Conservation (phyloP, 2,888 invertebrate species). For the Diarsia mendica region DNA sequence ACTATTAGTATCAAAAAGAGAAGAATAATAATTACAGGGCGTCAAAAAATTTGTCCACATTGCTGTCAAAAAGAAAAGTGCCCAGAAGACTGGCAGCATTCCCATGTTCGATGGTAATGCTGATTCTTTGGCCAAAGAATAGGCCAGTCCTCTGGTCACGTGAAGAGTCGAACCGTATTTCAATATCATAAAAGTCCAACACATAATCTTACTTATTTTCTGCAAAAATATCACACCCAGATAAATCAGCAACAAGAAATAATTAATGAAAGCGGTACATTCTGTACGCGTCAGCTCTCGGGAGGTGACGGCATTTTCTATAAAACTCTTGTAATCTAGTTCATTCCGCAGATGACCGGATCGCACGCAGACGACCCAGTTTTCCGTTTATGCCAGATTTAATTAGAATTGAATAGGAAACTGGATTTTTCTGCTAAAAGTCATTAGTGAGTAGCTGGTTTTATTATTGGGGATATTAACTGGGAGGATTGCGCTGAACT, state of each 20-base stretch:
- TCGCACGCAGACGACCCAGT: slow-evolving; percentile 65
- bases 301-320: slow-evolving; percentile 60
- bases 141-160: too few relatives aligned
- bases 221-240: slow-evolving; percentile 5
- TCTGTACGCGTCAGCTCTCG: slow-evolving; percentile 39
- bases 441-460: slow-evolving; percentile 18
- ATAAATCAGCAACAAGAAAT: slow-evolving; percentile 51
- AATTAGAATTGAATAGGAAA: slow-evolving; percentile 65
- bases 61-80: too few relatives aligned
- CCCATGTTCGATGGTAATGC: too few relatives aligned
- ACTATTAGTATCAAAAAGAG: too few relatives aligned
- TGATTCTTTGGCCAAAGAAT: too few relatives aligned
- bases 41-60: too few relatives aligned
- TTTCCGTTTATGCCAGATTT: slow-evolving; percentile 60
- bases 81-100: too few relatives aligned
- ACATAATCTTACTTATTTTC: not conserved
- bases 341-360: slow-evolving; percentile 59
- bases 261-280: slow-evolving; percentile 60
- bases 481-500: slow-evolving; percentile 2
- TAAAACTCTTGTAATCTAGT: slow-evolving; percentile 61
- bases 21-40: too few relatives aligned
- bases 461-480: slow-evolving; percentile 13
- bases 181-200: not conserved
- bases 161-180: not conserved
- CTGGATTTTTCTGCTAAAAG: slow-evolving; percentile 50